Conservation (phyloP, 2,888 invertebrate genomes). For the Sphaerophoria taeniata region DNA sequence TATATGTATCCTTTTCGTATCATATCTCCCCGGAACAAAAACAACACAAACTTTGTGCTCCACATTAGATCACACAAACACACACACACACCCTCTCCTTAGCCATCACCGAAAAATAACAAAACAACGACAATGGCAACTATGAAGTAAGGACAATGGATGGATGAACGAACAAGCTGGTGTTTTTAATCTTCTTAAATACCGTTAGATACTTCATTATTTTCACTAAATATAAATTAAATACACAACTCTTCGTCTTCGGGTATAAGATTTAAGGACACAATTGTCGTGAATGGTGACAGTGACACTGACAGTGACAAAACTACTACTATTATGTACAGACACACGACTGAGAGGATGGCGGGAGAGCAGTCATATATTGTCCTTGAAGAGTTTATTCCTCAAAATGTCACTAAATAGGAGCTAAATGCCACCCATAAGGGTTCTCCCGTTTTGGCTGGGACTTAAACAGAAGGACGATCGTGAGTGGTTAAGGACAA, state of each 20-base stretch:
- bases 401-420: conserved; percentile 3
- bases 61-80: not conserved
- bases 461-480: not conserved
- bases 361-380: conserved; percentile 31
- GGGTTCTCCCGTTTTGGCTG: not conserved
- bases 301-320: conserved; percentile 30
- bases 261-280: not conserved
- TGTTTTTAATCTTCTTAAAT: conserved; percentile 69
- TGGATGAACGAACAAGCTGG: conserved; percentile 42
- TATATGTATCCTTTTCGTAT: conserved; percentile 22
- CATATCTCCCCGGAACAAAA: conserved; percentile 21
- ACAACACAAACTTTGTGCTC: conserved; percentile 25
- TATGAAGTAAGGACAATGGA: conserved; percentile 5
- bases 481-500: conserved; percentile 56
- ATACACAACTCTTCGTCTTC: conserved; percentile 52
- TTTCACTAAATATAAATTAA: conserved; percentile 73
- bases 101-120: not conserved
- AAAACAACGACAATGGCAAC: not conserved
- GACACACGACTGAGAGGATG: not conserved
- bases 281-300: conserved; percentile 17
- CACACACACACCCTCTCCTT: not conserved
- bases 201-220: conserved; percentile 74
- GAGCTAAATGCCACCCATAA: conserved; percentile 49
- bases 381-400: conserved; percentile 60
- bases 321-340: conserved; percentile 39